Base-by-base conservation (phyloP, 1,140 invertebrate genomes). In the Centruroides vittatus region DNA sequence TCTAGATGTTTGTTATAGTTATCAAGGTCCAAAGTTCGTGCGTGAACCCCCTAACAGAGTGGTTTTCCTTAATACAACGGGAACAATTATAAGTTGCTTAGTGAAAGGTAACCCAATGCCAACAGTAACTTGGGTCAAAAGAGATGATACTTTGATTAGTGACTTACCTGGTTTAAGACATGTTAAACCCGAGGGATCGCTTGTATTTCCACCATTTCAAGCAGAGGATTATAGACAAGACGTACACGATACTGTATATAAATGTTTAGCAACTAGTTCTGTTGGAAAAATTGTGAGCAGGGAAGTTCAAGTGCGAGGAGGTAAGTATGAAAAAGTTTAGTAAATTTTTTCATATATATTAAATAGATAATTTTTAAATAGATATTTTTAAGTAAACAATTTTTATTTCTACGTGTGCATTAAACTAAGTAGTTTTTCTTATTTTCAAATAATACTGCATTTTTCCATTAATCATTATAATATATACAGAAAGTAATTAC, bases 41-140 rank as follows among this genome's bases (percentile, higher is more conserved):
- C 88, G 86, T 68, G 91, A 93, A 79, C 91, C 90, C 12, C 86
- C 86, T 61, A 90, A 89, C 74, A 82, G 87, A 67, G 82, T 95
- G 56, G 89, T 92, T 73, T 95, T 95, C 75, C 90, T 88, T 62
- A 95, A 95, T 74, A 92, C 89, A 54, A 93, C 89, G 35, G 92
- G 91, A 68, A 85, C 89, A 62, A 84, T 86, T 65, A 86, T 97
- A 51, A 89, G 93, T 74, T 96, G 93, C 74, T 85, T 88, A 67
- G 89, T 91, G 1, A 82, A 86, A 72, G 93, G 92, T 52, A 12
- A 58, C 4, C 61, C 93, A 9, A 81, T 86, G 67, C 90, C 93
- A 47, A 86, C 89, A 72, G 88, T 96, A 65, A 90, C 93, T 66
- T 97, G 93, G 68, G 62, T 57, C 10, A 59, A 61, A 55, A 53